These are phyloP conservation scores for Eulemur albifrons DNA, from an alignment of 2,797 vertebrate genomes.

Conservation along the genomic window DNA sequence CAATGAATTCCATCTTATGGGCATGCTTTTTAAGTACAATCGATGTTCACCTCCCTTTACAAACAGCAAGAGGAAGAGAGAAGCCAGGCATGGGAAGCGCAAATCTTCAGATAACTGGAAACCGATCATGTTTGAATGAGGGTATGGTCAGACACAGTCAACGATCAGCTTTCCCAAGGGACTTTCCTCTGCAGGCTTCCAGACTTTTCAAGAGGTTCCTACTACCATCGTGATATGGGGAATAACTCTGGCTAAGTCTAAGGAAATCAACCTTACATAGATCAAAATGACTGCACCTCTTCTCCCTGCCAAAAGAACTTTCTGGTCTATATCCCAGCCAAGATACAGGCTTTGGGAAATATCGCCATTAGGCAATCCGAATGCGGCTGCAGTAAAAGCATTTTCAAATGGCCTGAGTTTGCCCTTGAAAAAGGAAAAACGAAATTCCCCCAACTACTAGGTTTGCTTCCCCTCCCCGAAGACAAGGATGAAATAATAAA, in stretches of 20 bases:
- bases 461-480: neutral
- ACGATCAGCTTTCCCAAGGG: constrained; percentile 33
- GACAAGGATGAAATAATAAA: neutral
- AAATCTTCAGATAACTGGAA: neutral
- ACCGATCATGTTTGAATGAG: neutral
- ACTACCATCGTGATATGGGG: neutral
- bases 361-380: neutral
- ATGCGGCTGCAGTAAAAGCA: neutral
- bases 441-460: neutral
- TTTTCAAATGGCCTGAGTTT: neutral
- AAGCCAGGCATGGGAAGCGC: neutral
- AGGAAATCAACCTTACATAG: neutral
- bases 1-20: constrained; percentile 36
- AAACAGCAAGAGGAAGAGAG: constrained; percentile 26
- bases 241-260: neutral
- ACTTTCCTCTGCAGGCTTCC: constrained; percentile 14
- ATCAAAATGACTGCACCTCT: neutral
- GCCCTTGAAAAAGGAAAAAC: neutral
- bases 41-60: neutral
- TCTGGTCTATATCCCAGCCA: neutral
- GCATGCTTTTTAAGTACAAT: constrained; percentile 14
- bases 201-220: constrained; percentile 35
- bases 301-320: neutral
- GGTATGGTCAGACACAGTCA: neutral
- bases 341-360: neutral